Evolutionary conservation across 1,140 invertebrate species (phyloP), one percentile per base, ranked within the genome.

Genomic region (Mylabris phalerata): DNA sequence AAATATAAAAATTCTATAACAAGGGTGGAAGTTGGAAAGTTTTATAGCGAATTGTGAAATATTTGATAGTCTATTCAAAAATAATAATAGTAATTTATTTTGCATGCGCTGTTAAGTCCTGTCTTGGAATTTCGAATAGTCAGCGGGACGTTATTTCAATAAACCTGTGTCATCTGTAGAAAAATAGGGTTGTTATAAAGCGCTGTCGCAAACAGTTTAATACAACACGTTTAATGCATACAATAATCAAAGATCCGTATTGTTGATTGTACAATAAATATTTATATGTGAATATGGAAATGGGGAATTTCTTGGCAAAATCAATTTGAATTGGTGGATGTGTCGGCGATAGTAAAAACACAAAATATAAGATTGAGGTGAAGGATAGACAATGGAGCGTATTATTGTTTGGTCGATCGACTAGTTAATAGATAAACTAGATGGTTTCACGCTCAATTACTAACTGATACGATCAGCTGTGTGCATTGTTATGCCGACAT

Each of bases 361-460:
- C 42, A n/a, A 25, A 25, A 46, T 46, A 45, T 41, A 54, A 44
- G 51, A 54, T 54, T 46, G 57, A 57, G 49, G 55, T 59, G 51
- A 63, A 59, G 49, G 61, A 63, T 69, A 67, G 68, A 70, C 68
- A 68, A 68, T 67, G 63, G 63, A 57, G 58, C 45, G 60, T 61
- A 65, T 66, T 68, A 66, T 65, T 60, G 55, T 59, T 55, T 57
- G 63, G 46, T 63, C 67, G 44, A 63, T 61, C 61, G 64, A 65
- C 65, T 66, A 66, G 67, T 66, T 70, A 70, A 70, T 70, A 70
- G 68, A 70, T 70, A 70, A 68, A 70, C 65, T 69, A 65, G 60
- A 70, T 69, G 63, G 64, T 67, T 70, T 70, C 67, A 70, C 61
- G 68, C 65, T 69, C 68, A 69, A 70, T 70, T 66, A 67, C 60